phyloP scores from a whole-genome alignment of 1,140 invertebrate species.

The Daktulosphaira vitifoliae region DNA sequence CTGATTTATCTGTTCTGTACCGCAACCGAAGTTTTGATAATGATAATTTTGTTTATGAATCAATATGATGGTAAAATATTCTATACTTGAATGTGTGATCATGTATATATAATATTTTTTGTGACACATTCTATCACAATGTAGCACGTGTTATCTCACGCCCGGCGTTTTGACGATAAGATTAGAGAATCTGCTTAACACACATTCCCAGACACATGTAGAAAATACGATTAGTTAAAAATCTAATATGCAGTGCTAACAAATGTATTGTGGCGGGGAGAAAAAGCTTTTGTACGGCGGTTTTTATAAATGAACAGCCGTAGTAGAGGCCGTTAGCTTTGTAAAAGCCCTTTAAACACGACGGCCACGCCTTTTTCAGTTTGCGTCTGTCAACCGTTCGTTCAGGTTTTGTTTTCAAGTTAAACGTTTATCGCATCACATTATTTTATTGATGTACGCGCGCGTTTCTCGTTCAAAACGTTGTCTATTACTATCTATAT shows the following conservation, averaged over 20 bases:
- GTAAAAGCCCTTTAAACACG: constrained; percentile 23
- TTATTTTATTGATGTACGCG: constrained; percentile 15
- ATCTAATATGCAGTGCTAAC: not conserved
- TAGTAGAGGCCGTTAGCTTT: not conserved
- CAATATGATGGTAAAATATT: no score
- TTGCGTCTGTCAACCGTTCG: constrained; percentile 27
- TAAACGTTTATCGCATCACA: not conserved
- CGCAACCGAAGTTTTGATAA: no score
- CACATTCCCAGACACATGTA: constrained; percentile 24
- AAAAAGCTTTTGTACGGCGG: not conserved
- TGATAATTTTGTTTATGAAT: no score
- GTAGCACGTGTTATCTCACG: constrained; percentile 9
- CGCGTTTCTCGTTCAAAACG: no score
- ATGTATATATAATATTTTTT: no score
- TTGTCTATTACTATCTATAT: no score
- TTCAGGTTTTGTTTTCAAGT: constrained; percentile 16
- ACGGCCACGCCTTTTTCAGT: constrained; percentile 33
- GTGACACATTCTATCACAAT: no score
- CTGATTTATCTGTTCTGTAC: no score
- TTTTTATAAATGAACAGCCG: not conserved
- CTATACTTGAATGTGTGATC: no score
- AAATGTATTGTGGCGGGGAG: constrained; percentile 12
- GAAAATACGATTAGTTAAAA: constrained; percentile 21
- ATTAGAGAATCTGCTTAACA: constrained; percentile 4
- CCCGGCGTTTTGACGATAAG: constrained; percentile 10